These are phyloP conservation scores for Siniperca chuatsi DNA, from an alignment of 2,113 vertebrate species.

Conservation along the genomic window DNA sequence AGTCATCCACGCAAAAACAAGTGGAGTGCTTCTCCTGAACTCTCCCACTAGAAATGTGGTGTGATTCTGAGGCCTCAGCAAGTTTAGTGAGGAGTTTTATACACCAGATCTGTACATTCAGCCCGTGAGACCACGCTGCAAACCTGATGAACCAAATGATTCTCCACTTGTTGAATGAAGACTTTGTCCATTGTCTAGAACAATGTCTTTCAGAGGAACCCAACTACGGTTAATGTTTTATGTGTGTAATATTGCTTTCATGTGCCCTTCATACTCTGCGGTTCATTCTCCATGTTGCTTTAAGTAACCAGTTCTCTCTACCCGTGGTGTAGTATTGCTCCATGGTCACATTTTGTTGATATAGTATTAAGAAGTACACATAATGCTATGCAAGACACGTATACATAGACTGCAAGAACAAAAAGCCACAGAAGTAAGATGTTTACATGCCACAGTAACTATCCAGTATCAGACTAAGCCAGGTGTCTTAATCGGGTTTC, in stretches of 20 bases:
- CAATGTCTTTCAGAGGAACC: neutral
- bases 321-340: neutral
- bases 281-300: neutral
- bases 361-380: too few species aligned
- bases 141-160: slow-evolving; percentile 17
- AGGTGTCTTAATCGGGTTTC: slow-evolving; percentile 25
- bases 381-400: neutral
- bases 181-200: slow-evolving; percentile 16
- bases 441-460: neutral
- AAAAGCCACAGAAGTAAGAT: neutral
- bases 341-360: neutral
- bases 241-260: neutral
- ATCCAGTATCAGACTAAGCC: neutral
- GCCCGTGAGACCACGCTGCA: slow-evolving; percentile 8
- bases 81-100: slow-evolving; percentile 12
- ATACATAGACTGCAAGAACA: neutral
- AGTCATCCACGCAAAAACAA: neutral
- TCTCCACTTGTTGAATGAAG: slow-evolving; percentile 36
- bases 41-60: slow-evolving; percentile 36
- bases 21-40: neutral
- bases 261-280: neutral
- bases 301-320: neutral
- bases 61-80: slow-evolving; percentile 31
- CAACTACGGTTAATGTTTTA: neutral
- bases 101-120: slow-evolving; percentile 9